Conservation (phyloP, 2,888 invertebrate genomes). For the Phaedon cochleariae region DNA sequence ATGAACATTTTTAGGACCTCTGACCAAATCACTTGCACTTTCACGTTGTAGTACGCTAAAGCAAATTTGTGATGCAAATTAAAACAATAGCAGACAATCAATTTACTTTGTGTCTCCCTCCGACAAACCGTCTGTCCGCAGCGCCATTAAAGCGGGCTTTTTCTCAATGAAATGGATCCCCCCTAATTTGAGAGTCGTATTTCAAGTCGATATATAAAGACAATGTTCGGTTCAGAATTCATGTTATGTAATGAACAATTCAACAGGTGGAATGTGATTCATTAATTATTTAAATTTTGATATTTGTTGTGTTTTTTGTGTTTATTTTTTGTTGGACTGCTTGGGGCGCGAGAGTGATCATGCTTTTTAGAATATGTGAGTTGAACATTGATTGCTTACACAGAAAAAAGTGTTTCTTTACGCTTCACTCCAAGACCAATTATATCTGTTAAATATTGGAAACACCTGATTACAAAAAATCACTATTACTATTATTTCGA, state of each 20-base stretch:
- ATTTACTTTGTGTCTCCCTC: constrained; percentile 15
- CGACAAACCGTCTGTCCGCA: neutral
- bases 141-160: neutral
- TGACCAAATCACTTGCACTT: constrained; percentile 36
- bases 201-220: constrained; percentile 29
- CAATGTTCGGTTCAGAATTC: constrained; percentile 14
- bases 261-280: constrained; percentile 17
- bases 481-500: too few relatives aligned
- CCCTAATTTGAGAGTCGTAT: constrained; percentile 20
- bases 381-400: neutral
- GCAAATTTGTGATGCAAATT: constrained; percentile 13
- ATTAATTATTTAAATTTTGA: neutral
- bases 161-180: constrained; percentile 27
- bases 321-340: neutral
- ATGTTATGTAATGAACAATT: constrained; percentile 11
- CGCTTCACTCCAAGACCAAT: too few relatives aligned
- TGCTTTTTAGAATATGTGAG: neutral
- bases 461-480: too few relatives aligned
- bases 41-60: constrained; percentile 21
- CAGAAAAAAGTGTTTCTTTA: too few relatives aligned
- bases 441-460: too few relatives aligned
- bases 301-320: constrained; percentile 5
- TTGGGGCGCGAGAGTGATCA: neutral
- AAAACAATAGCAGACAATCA: constrained; percentile 18
- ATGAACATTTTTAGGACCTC: constrained; percentile 29